Percentiles rank a stretch among this genome's conserved stretches.
Conservation (phyloP, 1,140 invertebrate genomes). For the Tetraneura akinire region DNA sequence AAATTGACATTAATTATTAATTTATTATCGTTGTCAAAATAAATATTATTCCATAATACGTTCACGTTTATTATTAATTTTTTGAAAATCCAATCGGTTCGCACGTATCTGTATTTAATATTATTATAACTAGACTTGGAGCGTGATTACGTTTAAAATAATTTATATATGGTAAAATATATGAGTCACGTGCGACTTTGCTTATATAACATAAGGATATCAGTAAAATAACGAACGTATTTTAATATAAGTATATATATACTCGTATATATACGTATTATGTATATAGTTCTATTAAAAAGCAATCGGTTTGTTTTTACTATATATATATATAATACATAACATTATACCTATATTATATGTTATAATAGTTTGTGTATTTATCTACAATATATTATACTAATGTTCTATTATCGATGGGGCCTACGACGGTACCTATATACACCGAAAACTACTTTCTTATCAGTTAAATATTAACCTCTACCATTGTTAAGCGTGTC, state of each 20-base stretch:
- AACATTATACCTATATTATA: background rate
- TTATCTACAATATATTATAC: background rate
- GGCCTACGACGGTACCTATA: background rate
- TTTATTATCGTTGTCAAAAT: no score
- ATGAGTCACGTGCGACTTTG: slow-evolving; percentile 12
- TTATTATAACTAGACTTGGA: no score
- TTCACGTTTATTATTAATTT: no score
- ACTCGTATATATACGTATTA: background rate
- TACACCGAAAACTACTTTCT: slow-evolving; percentile 36
- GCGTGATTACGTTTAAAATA: background rate
- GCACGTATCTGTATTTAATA: no score
- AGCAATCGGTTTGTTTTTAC: background rate
- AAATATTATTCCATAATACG: no score
- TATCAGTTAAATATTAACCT: slow-evolving; percentile 44
- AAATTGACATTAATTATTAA: no score
- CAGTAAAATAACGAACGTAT: no score
- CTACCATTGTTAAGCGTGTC: slow-evolving; percentile 44
- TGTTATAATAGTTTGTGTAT: background rate
- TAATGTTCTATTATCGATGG: background rate
- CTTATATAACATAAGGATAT: background rate
- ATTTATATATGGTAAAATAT: slow-evolving; percentile 18
- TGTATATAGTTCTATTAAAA: slow-evolving; percentile 19
- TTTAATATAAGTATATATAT: no score
- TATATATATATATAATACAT: background rate
- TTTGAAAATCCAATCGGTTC: no score